phyloP scores from a whole-genome alignment of 1,140 invertebrate genomes.

The Adelges cooleyi region DNA sequence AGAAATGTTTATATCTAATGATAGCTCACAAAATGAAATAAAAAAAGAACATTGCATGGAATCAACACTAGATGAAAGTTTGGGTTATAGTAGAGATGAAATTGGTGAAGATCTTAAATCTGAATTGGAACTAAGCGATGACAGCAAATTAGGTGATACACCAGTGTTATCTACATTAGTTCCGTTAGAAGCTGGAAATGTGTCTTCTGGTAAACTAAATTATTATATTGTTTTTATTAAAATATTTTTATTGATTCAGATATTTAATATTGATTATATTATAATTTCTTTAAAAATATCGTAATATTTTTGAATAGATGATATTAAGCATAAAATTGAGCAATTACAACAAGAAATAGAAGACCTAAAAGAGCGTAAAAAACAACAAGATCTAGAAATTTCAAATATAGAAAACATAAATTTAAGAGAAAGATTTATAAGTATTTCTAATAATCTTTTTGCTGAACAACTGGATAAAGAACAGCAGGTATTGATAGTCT shows the following conservation, averaged over 20 bases:
- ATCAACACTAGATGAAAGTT: constrained; percentile 14
- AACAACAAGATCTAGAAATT: constrained; percentile 70
- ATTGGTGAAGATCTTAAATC: constrained; percentile 18
- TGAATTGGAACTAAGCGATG: constrained; percentile 22
- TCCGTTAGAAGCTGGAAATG: constrained; percentile 22
- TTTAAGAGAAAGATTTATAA: constrained; percentile 66
- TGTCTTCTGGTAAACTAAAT: not conserved
- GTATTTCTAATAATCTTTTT: constrained; percentile 61
- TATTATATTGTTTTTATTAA: not conserved
- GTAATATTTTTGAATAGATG: constrained; percentile 34
- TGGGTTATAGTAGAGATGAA: constrained; percentile 10
- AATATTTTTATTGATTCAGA: not conserved
- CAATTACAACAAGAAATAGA: constrained; percentile 52
- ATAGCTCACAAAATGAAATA: constrained; percentile 5
- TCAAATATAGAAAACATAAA: constrained; percentile 75
- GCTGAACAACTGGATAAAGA: constrained; percentile 69
- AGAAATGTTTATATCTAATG: constrained; percentile 43
- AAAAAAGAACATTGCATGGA: constrained; percentile 1
- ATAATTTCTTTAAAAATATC: too few relatives aligned
- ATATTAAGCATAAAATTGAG: constrained; percentile 33
- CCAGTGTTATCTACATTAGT: constrained; percentile 21
- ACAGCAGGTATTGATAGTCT: constrained; percentile 59
- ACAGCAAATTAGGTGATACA: constrained; percentile 18
- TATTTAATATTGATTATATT: not conserved
- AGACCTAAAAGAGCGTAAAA: constrained; percentile 55